Evolutionary conservation across 2,888 invertebrate genomes (phyloP).

Genomic region (Spodoptera littoralis): DNA sequence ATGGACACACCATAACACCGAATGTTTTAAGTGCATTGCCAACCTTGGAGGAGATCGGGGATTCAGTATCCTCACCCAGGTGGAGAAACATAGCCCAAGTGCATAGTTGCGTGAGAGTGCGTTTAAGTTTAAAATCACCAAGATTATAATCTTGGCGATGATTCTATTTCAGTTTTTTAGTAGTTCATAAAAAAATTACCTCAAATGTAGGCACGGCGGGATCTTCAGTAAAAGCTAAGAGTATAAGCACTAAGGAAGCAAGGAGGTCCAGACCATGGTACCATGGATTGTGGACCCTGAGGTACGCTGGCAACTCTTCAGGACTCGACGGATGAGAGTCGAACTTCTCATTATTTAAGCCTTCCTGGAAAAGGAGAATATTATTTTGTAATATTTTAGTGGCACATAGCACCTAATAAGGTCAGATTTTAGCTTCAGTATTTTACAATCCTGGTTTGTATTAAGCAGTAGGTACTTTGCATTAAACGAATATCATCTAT

Average conservation of each 20-base stretch:
- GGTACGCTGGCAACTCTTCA: conserved; percentile 95
- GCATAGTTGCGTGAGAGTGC: too few relatives aligned
- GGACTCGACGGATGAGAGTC: conserved; percentile 95
- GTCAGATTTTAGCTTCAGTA: too few relatives aligned
- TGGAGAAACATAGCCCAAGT: too few relatives aligned
- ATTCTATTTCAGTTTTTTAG: too few relatives aligned
- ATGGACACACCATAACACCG: too few relatives aligned
- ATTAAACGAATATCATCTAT: too few relatives aligned
- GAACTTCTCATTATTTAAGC: conserved; percentile 96
- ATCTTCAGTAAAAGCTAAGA: conserved; percentile 93
- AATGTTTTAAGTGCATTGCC: too few relatives aligned
- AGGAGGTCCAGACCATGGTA: conserved; percentile 94
- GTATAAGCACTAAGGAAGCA: conserved; percentile 92
- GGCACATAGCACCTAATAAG: too few relatives aligned
- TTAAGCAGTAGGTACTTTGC: too few relatives aligned
- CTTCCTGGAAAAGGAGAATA: conserved; percentile 90
- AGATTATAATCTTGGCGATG: too few relatives aligned
- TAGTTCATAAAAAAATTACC: conserved; percentile 69
- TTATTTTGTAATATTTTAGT: too few relatives aligned
- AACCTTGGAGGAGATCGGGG: not conserved
- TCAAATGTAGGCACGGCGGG: conserved; percentile 93
- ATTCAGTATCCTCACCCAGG: too few relatives aligned
- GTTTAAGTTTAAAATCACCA: not conserved
- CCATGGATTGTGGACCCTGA: conserved; percentile 95
- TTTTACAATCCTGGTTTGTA: not conserved